These are phyloP conservation scores for Donacobius atricapilla DNA, from an alignment of 2,113 vertebrate species.

Conservation along the genomic window DNA sequence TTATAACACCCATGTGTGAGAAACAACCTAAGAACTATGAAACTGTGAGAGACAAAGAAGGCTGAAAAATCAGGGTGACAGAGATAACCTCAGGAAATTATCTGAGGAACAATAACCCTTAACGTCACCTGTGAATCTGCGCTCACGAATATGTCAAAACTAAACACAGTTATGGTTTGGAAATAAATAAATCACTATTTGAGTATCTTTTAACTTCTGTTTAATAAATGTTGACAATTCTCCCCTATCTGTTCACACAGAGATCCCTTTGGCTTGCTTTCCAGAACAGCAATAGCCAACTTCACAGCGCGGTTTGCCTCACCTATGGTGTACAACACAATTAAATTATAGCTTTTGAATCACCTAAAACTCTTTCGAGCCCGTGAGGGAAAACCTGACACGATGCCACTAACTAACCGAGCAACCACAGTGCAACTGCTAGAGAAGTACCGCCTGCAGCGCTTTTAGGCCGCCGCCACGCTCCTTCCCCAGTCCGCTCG, in stretches of 20 bases:
- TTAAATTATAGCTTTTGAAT: neutral
- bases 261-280: neutral
- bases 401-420: fast-evolving
- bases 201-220: neutral
- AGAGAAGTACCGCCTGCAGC: fast-evolving
- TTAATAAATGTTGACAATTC: neutral
- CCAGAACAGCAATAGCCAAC: fast-evolving
- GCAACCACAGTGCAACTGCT: no score
- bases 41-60: no score
- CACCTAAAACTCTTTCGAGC: fast-evolving
- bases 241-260: fast-evolving
- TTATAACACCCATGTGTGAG: no score
- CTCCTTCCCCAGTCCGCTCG: fast-evolving
- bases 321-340: fast-evolving
- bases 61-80: no score
- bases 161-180: fast-evolving
- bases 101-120: neutral
- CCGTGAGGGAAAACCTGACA: fast-evolving
- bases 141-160: neutral
- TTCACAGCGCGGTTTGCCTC: neutral
- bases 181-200: neutral
- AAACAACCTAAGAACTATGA: no score
- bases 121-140: neutral
- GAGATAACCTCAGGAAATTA: neutral
- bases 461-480: fast-evolving